These are phyloP conservation scores for Bufotes viridis DNA, from an alignment of 2,797 vertebrate species.

Conservation along the genomic window DNA sequence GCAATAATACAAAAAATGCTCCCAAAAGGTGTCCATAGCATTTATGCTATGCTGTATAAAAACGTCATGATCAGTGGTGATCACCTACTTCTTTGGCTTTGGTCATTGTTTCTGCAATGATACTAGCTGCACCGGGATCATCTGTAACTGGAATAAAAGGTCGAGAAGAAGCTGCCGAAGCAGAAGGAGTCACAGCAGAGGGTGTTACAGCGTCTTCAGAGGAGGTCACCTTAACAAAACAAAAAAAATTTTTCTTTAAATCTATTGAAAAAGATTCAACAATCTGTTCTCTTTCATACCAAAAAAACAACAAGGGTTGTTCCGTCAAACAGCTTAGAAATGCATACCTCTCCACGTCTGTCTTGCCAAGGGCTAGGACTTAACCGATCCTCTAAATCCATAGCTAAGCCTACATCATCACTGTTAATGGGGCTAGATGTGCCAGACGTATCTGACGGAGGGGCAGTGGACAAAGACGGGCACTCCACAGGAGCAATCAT, in stretches of 20 bases:
- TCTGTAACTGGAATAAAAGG: constrained; percentile 98
- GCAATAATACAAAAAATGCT: too few species aligned
- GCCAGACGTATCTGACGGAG: constrained; percentile 83
- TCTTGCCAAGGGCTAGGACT: constrained; percentile 96
- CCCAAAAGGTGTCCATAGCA: too few species aligned
- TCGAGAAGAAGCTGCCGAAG: constrained; percentile 88
- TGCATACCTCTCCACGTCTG: constrained; percentile 88
- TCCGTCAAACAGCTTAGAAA: neutral
- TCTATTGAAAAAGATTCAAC: neutral
- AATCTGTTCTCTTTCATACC: neutral
- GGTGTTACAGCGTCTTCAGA: constrained; percentile 93
- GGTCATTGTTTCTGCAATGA: constrained; percentile 99
- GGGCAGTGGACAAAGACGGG: constrained; percentile 86
- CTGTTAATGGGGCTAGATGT: constrained; percentile 81
- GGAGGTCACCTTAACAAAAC: constrained; percentile 76
- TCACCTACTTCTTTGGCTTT: constrained; percentile 92
- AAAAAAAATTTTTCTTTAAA: neutral
- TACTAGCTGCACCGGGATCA: constrained; percentile 97
- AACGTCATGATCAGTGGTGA: neutral
- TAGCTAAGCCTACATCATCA: constrained; percentile 79
- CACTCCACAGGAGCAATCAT: constrained; percentile 97
- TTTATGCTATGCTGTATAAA: too few species aligned
- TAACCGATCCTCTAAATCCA: constrained; percentile 85
- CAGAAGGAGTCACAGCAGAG: constrained; percentile 92
- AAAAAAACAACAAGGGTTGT: neutral